Base-by-base conservation (phyloP, 2,113 vertebrate genomes). In the Scatophagus argus region DNA sequence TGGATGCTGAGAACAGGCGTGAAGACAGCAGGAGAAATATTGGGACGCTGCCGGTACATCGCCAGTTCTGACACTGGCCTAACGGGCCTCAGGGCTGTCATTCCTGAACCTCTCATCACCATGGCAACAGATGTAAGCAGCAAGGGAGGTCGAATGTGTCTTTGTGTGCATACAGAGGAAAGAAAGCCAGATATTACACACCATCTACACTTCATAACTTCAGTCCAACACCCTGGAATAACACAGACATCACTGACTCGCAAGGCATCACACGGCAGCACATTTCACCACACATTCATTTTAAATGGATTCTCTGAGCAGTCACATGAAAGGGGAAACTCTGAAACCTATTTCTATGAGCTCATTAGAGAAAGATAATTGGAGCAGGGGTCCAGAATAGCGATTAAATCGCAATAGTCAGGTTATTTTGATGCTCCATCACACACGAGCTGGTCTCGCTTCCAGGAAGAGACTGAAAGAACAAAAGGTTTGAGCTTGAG, bases 301-400 rank as follows among this genome's bases (percentile, higher is more conserved):
- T 67, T 43, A 70, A 84, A 87, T 63, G 36, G 51, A 76, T 83
- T 78, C 62, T 78, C 59, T 19, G 56, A 69, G 77, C 72, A 44
- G 59, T 64, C 82, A 78, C 78, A 77, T 86, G 79, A 87, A 82
- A 84, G 67, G 44, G 47, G 66, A 19, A 47, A 61, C 54, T 54
- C 68, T 23, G 41, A 44, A 81, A 60, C 54, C 74, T 19, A 36
- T 67, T n/a, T 60, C 66, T 62, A 27, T 58, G 58, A 79, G 68
- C 78, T 89, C 63, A 34, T 90, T 83, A 91, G 75, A 81, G 60
- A 12, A 19, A 23, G 63, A 68, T 92, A 92, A 92, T 90, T 91
- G 81, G 59, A 82, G 75, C 78, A 54, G 34, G 36, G 60, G 86
- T 83, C 52, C 79, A 81, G 74, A 61, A 78, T 66, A 79, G 83